These are phyloP conservation scores for Platysternon megacephalum DNA, from an alignment of 2,113 vertebrate species.

Conservation along the genomic window DNA sequence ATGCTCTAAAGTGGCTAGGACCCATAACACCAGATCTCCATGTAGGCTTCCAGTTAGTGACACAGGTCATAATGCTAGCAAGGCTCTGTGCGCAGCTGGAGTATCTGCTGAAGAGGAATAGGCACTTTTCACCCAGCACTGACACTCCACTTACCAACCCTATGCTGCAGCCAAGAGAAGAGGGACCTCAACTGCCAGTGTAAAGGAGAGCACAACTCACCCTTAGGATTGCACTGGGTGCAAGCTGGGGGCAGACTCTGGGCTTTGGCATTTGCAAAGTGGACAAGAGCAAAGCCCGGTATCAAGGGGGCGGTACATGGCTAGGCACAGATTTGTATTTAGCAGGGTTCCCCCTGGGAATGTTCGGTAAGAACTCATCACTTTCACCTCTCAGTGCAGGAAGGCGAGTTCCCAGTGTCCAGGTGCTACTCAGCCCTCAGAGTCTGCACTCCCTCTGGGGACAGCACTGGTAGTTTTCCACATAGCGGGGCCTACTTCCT, in stretches of 20 bases:
- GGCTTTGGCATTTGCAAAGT: not conserved
- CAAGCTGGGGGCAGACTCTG: not conserved
- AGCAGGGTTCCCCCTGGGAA: not conserved
- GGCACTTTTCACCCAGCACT: accelerated
- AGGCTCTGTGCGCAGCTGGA: accelerated
- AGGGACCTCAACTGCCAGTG: not conserved
- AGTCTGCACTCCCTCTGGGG: not conserved
- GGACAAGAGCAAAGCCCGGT: not conserved
- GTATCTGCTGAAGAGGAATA: not conserved
- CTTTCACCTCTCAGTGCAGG: not conserved
- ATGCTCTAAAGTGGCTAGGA: not conserved
- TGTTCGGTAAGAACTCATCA: not conserved
- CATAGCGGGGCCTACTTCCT: not conserved
- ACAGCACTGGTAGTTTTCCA: not conserved
- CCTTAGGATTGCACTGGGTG: not conserved
- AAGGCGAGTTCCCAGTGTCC: not conserved
- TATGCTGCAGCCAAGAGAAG: not conserved
- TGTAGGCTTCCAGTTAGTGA: not conserved
- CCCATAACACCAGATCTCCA: not conserved
- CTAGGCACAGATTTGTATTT: not conserved
- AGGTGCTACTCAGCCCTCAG: not conserved
- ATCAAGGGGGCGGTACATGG: not conserved
- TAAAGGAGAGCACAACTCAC: not conserved
- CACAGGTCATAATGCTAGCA: not conserved
- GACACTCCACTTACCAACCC: not conserved